Conservation (phyloP, 2,888 invertebrate genomes). For the Protophormia terraenovae region DNA sequence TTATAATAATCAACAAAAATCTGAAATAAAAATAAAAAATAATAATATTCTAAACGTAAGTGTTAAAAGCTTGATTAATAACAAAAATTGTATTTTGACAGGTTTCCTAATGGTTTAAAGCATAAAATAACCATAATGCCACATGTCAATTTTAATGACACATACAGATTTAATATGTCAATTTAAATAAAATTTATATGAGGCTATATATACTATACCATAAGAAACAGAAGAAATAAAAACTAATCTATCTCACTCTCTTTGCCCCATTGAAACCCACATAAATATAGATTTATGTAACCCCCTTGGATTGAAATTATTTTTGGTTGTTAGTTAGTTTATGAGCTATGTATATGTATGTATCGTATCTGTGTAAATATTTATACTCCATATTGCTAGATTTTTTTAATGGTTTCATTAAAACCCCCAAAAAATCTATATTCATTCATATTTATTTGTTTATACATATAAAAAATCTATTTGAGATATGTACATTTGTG, state of each 20-base stretch:
- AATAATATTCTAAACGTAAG: neutral
- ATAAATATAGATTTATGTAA: constrained; percentile 66
- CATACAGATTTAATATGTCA: constrained; percentile 79
- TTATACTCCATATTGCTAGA: constrained; percentile 58
- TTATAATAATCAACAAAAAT: constrained; percentile 18
- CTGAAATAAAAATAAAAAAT: neutral
- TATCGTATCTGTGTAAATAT: constrained; percentile 23
- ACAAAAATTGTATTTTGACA: constrained; percentile 66
- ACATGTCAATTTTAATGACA: constrained; percentile 76
- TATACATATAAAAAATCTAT: neutral
- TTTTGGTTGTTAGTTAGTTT: constrained; percentile 5
- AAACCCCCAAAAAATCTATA: constrained; percentile 9
- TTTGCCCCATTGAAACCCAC: neutral
- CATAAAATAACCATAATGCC: constrained; percentile 73
- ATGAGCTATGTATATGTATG: neutral
- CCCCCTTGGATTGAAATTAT: constrained; percentile 41
- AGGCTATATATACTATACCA: constrained; percentile 60
- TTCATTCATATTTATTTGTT: neutral
- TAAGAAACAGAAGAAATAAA: neutral
- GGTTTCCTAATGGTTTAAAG: constrained; percentile 63
- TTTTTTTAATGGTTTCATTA: constrained; percentile 44
- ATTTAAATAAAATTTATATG: constrained; percentile 77
- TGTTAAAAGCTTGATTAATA: constrained; percentile 59
- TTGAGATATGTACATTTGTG: neutral
- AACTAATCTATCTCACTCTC: neutral